Base-by-base conservation (phyloP, 2,113 vertebrate genomes). In the Chionodraco myersi region DNA sequence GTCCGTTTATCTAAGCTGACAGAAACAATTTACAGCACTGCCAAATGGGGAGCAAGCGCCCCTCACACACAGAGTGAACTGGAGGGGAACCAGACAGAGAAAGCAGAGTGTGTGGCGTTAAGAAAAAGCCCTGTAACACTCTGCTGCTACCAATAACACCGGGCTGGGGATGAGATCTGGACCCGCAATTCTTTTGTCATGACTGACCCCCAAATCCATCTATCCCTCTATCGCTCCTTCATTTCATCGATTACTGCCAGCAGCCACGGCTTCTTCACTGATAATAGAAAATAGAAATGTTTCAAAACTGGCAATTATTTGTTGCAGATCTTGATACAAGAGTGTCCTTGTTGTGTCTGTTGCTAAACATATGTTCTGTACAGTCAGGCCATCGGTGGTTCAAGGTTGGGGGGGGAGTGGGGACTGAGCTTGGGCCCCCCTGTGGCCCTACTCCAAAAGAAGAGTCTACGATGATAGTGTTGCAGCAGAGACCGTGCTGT, bases 1-100 rank as follows among this genome's bases (percentile, higher is more conserved):
- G 87, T 87, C 85, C 72, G 88, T 92, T 94, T 93, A 94, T 93
- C 92, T 93, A 82, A 88, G 84, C 88, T 91, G 92, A 94, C 94
- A 94, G 92, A 91, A 92, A 92, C 93, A 91, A 94, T 95, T 94
- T 94, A 88, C 83, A 88, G 87, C 68, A 44, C 83, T 87, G 89
- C 90, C 93, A 92, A 89, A 89, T 69, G 72, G 79, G 69, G 88
- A 88, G 86, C 61, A 72, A 74, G 77, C 83, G 75, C 80, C 71
- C 70, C 88, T 73, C 75, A 77, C 88, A 84, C 64, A 58, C 68
- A 61, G 64, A 84, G 80, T 77, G 86, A 89, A 88, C 75, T 82
- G 86, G 81, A 88, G 88, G 78, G 77, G 80, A 86, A 86, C 83
- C 45, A 91, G 71, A 73, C 79, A 54, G 66, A 64, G 77, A 85